Evolutionary conservation across 2,888 invertebrate genomes (phyloP).

Genomic region (Netelia virgata): DNA sequence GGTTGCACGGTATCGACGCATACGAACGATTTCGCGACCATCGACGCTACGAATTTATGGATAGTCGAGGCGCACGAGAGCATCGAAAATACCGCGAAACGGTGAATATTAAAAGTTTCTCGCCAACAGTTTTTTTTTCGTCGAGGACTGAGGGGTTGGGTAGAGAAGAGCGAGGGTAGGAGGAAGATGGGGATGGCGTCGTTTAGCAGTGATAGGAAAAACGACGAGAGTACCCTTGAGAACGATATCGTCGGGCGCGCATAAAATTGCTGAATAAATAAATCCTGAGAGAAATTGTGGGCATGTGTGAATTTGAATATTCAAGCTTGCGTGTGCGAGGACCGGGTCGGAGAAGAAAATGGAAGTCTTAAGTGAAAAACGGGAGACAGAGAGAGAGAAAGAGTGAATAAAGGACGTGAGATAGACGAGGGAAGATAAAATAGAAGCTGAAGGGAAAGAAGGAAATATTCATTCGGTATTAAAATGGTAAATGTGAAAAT

Average conservation of each 20-base stretch:
- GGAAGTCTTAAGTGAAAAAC: background rate
- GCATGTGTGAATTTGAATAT: conserved; percentile 34
- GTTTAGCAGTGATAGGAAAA: conserved; percentile 3
- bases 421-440: background rate
- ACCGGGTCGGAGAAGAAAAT: background rate
- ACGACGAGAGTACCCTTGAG: conserved; percentile 5
- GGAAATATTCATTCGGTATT: background rate
- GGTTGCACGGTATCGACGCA: background rate
- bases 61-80: background rate
- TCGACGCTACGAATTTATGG: conserved; percentile 9
- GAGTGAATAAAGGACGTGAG: background rate
- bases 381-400: background rate
- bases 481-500: too few relatives aligned
- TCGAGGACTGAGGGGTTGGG: too few relatives aligned
- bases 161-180: background rate
- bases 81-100: background rate
- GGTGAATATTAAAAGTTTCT: conserved; percentile 38
- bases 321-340: background rate
- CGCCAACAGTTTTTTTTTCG: background rate
- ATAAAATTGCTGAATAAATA: conserved; percentile 52
- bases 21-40: background rate
- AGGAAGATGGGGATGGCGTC: background rate
- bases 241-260: conserved; percentile 24
- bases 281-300: conserved; percentile 20
- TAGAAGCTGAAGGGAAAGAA: background rate